Evolutionary conservation across 2,888 invertebrate genomes (phyloP), one percentile per base, ranked within the genome.

Genomic region (Sesia apiformis): DNA sequence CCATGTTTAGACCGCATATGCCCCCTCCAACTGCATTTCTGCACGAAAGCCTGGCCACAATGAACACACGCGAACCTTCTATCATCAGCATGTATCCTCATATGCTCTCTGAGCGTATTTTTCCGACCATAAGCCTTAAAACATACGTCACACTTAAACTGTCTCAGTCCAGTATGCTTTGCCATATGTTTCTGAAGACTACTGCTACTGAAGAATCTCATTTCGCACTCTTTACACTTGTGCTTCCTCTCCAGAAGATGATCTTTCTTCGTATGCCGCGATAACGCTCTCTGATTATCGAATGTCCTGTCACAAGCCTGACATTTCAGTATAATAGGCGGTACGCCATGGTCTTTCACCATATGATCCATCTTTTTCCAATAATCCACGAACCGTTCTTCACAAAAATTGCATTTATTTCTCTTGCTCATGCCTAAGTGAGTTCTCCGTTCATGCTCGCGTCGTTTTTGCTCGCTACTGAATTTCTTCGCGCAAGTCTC

Each of bases 191-290:
- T 66, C 5, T 66, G 62, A 50, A 84, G 56, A 7, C 63, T 61
- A 8, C 67, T 66, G 39, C 64, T 66, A 0, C 64, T 64, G 54
- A 74, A 84, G 46, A 81, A 82, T 4, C 66, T 68, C 67, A 81
- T 85, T 0, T 82, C 83, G 49, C 91, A 91, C 5, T 87, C 74
- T 0, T 67, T 65, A 52, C 91, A 91, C 38, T 75, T 77, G 43
- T 83, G 86, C 7, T 76, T 71, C 39, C 74, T 65, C 55, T 84
- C 82, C 68, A 78, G 63, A 3, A 90, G 67, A 56, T 90, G 90
- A 5, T 84, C 78, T 56, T 75, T 78, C 58, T 75, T 81, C 3
- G 69, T 76, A 49, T 84, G 84, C 0, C 63, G 61, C 0, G 73
- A 60, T 3, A 84, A 54, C 0, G 68, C 60, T n/a, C 72, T 64